These are phyloP conservation scores for Scrobipalpa atriplicella DNA, from an alignment of 2,888 invertebrate genomes.

Conservation along the genomic window DNA sequence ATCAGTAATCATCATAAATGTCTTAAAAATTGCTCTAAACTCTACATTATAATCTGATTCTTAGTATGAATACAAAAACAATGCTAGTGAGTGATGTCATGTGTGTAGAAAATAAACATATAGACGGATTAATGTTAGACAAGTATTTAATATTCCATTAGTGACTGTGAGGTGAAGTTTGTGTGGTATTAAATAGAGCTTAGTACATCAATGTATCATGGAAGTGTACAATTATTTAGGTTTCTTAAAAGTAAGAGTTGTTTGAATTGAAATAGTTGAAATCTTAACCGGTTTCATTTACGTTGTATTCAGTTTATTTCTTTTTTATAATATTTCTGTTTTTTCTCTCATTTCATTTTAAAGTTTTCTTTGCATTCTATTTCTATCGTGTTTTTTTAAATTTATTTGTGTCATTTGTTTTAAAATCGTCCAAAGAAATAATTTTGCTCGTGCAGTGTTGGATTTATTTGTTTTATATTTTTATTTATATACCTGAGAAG, in stretches of 20 bases:
- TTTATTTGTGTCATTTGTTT: not conserved
- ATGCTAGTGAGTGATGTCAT: too few relatives aligned
- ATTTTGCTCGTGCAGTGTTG: constrained; percentile 7
- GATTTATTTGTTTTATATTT: not conserved
- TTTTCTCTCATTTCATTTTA: constrained; percentile 4
- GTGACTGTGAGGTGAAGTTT: not conserved
- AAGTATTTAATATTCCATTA: too few relatives aligned
- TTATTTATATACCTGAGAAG: not conserved
- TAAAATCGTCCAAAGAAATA: not conserved
- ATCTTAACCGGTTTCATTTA: too few relatives aligned
- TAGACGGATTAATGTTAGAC: not conserved
- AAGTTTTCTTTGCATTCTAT: not conserved
- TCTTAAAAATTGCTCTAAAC: too few relatives aligned
- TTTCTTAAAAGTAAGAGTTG: too few relatives aligned
- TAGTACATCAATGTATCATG: not conserved
- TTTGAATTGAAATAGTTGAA: too few relatives aligned
- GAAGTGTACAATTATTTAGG: not conserved
- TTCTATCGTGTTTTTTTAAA: not conserved
- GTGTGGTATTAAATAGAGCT: not conserved
- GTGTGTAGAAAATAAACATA: too few relatives aligned
- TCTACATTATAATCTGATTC: too few relatives aligned
- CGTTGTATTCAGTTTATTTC: too few relatives aligned
- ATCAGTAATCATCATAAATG: too few relatives aligned
- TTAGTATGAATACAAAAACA: too few relatives aligned
- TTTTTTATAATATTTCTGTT: not conserved